Percentiles rank a stretch among this genome's conserved stretches.
These are phyloP conservation scores for Drosophila mimica DNA, from an alignment of 2,888 invertebrate species.

Conservation along the genomic window DNA sequence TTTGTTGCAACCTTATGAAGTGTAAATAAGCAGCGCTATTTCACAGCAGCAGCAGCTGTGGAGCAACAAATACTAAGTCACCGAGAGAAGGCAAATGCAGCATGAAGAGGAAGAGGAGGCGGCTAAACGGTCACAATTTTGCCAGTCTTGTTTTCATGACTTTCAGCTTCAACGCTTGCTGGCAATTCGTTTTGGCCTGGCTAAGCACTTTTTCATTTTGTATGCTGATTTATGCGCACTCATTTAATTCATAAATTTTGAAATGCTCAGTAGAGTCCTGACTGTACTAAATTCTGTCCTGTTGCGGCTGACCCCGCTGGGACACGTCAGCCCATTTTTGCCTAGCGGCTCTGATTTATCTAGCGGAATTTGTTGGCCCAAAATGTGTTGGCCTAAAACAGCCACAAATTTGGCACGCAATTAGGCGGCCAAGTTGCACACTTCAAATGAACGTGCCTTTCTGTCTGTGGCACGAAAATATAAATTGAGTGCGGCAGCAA, in stretches of 20 bases:
- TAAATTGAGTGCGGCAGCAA: conserved; percentile 58
- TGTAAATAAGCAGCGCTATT: conserved; percentile 75
- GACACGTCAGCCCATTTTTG: conserved; percentile 6
- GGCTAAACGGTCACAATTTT: background rate
- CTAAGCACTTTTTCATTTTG: conserved; percentile 61
- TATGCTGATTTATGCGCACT: conserved; percentile 73
- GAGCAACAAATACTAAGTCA: conserved; percentile 1
- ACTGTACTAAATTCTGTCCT: conserved; percentile 13
- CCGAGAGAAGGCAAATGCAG: background rate
- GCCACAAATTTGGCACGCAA: conserved; percentile 72
- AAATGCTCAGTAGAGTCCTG: conserved; percentile 29
- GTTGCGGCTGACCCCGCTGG: conserved; percentile 12
- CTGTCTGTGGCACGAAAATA: conserved; percentile 29
- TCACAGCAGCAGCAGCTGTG: conserved; percentile 49
- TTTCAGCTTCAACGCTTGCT: conserved; percentile 42
- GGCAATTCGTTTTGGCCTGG: background rate
- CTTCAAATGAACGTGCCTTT: conserved; percentile 45
- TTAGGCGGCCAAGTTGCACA: conserved; percentile 51
- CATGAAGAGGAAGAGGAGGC: background rate
- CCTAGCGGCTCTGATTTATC: conserved; percentile 61
- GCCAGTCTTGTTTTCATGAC: conserved; percentile 30
- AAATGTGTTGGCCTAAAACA: conserved; percentile 34
- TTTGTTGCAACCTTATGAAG: conserved; percentile 70
- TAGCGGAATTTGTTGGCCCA: conserved; percentile 61
- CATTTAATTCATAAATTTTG: conserved; percentile 77